Percentiles rank a stretch among this genome's conserved stretches.
phyloP scores from a whole-genome alignment of 2,113 vertebrate genomes.

The Dasypus novemcinctus region DNA sequence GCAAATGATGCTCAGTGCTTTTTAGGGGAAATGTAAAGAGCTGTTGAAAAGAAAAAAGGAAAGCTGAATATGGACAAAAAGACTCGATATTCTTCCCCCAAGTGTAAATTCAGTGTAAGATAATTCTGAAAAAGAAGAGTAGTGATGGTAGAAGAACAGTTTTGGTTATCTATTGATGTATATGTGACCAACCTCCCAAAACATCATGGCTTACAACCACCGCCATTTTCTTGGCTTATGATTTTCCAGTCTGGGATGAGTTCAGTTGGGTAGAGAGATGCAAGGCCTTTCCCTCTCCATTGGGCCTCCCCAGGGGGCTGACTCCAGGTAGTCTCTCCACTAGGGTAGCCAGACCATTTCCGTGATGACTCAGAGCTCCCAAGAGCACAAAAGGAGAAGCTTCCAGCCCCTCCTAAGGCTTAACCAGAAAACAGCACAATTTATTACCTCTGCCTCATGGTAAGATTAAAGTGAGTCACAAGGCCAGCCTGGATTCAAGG shows the following conservation, averaged over 20 bases:
- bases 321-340: not conserved
- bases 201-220: not conserved
- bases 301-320: not conserved
- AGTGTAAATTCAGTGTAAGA: not conserved
- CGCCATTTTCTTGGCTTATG: not conserved
- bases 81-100: not conserved
- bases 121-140: not conserved
- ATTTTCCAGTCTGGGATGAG: not conserved
- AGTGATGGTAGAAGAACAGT: not conserved
- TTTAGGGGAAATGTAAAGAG: not conserved
- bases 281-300: not conserved
- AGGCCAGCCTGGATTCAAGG: not conserved
- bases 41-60: not conserved
- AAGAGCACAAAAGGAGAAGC: not conserved
- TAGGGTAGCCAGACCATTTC: not conserved
- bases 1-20: not conserved
- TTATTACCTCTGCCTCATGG: not conserved
- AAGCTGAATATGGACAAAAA: not conserved
- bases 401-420: not conserved
- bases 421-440: not conserved
- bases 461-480: not conserved
- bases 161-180: not conserved
- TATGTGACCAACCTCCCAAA: not conserved
- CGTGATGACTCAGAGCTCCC: not conserved
- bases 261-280: not conserved